Evolutionary conservation across 1,140 invertebrate genomes (phyloP).

Genomic region (Aethina tumida): DNA sequence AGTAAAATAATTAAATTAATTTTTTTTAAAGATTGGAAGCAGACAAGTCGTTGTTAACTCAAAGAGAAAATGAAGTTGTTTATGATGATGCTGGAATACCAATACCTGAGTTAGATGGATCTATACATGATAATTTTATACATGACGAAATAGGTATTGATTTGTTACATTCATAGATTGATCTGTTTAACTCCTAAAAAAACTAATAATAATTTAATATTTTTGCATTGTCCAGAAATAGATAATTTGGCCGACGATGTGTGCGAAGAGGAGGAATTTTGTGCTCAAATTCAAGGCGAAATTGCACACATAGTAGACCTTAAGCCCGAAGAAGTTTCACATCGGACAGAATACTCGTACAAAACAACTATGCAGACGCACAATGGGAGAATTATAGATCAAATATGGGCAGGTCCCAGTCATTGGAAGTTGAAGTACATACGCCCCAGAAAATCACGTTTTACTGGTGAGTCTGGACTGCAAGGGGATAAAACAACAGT

Average conservation of each 20-base stretch:
- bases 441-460: conserved; percentile 7
- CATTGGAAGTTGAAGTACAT: conserved; percentile 59
- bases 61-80: conserved; percentile 16
- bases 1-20: conserved; percentile 1
- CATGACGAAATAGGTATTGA: conserved; percentile 33
- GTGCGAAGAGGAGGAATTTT: conserved; percentile 10
- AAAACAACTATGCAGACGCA: conserved; percentile 41
- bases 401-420: conserved; percentile 62
- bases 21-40: conserved; percentile 2
- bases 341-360: conserved; percentile 60
- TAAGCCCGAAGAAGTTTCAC: conserved; percentile 32
- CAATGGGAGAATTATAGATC: conserved; percentile 18
- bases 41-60: conserved; percentile 2
- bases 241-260: conserved; percentile 12
- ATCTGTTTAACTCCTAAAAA: no score
- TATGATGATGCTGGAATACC: conserved; percentile 39
- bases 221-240: conserved; percentile 17
- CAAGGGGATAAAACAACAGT: no score
- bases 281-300: conserved; percentile 10
- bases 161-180: neutral
- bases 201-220: no score
- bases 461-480: no score
- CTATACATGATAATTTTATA: conserved; percentile 32
- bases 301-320: conserved; percentile 35
- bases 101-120: conserved; percentile 29